Base-by-base conservation (phyloP, 2,113 vertebrate species). In the Falco punctatus region DNA sequence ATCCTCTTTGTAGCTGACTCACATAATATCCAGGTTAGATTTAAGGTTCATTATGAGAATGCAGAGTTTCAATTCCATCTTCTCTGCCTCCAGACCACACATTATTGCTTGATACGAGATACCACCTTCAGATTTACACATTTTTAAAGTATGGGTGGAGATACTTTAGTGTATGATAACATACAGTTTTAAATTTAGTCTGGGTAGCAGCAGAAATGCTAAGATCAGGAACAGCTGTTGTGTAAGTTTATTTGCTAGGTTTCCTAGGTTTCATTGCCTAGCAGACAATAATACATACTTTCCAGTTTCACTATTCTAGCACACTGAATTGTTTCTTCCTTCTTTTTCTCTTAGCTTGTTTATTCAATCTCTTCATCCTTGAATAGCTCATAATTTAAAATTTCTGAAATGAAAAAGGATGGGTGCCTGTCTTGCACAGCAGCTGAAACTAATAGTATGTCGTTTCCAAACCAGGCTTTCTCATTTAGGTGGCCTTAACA, bases 41-140 rank as follows among this genome's bases (percentile, higher is more conserved):
- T 86, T 90, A 72, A 74, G 23, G 15, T 86, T 93, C 28, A 38
- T 87, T 97, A 74, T 91, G 22, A 95, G 44, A 93, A 49, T 42
- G 35, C 22, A 82, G 11, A 3, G 18, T 72, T 85, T 82, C 32
- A 73, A 27, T 92, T 82, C 90, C 22, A 84, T 49, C 18, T 92
- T 80, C 38, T 81, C 57, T 95, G 24, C 16, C 46, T 83, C 35
- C 35, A 89, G 55, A 91, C 55, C 17, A 82, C n/a, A 82, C 6
- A 42, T 91, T 79, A 75, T 44, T 85, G 27, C 11, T 38, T 38
- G 15, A 72, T 71, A 72, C 30, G 42, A 93, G 33, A 40, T 52
- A 91, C 83, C 38, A 87, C 17, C 8, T 86, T 86, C 78, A 88
- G 51, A 71, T 80, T 67, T 81, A 66, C 5, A 13, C 81, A 64